phyloP scores from a whole-genome alignment of 1,140 invertebrate species.

The Teleopsis dalmanni region DNA sequence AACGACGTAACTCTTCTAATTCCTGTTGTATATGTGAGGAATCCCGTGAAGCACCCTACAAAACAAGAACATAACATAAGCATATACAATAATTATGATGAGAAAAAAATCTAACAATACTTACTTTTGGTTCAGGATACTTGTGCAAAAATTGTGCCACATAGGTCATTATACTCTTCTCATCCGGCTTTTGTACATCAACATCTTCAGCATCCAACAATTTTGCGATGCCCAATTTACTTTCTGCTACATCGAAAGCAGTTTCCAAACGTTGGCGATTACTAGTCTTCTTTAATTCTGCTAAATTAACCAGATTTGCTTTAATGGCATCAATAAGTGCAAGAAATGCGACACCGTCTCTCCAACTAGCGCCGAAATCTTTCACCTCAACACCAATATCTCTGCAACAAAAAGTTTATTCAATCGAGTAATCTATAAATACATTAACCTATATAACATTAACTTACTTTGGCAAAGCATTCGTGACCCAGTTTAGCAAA shows the following conservation, averaged over 20 bases:
- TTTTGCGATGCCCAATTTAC: constrained; percentile 84
- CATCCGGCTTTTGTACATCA: constrained; percentile 93
- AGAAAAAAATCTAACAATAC: neutral
- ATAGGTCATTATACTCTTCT: constrained; percentile 99
- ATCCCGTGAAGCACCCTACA: constrained; percentile 34
- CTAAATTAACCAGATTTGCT: constrained; percentile 84
- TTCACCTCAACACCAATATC: constrained; percentile 79
- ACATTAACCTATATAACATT: neutral
- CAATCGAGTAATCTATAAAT: too few relatives aligned
- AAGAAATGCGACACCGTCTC: constrained; percentile 93
- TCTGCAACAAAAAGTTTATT: constrained; percentile 50
- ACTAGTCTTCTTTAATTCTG: constrained; percentile 62
- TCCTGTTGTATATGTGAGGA: constrained; percentile 62
- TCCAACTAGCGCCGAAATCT: constrained; percentile 95
- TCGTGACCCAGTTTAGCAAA: constrained; percentile 89
- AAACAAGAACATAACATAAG: neutral
- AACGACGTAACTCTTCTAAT: constrained; percentile 69
- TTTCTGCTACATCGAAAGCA: constrained; percentile 89
- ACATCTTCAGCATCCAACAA: constrained; percentile 94
- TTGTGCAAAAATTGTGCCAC: constrained; percentile 97
- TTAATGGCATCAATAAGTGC: constrained; percentile 93
- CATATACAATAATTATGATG: neutral
- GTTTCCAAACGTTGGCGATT: constrained; percentile 81
- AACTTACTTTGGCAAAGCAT: constrained; percentile 81
- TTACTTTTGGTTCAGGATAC: constrained; percentile 74